phyloP scores from a whole-genome alignment of 2,797 vertebrate species.

The Anabas testudineus region DNA sequence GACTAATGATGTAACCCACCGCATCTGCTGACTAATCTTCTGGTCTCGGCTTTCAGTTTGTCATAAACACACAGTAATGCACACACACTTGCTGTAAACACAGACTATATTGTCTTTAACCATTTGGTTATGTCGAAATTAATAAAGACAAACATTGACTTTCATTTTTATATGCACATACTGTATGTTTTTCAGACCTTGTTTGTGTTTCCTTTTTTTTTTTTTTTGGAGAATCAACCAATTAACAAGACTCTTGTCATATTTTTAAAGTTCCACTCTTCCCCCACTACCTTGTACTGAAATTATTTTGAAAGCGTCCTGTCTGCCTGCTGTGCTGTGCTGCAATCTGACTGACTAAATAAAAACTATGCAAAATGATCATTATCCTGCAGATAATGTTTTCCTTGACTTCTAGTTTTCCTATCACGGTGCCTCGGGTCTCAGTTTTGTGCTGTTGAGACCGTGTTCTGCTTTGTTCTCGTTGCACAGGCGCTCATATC shows the following conservation, averaged over 20 bases:
- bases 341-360: constrained; percentile 39
- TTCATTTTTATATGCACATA: not conserved
- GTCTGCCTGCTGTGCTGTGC: constrained; percentile 14
- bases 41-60: constrained; percentile 61
- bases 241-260: too few species aligned
- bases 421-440: constrained; percentile 41
- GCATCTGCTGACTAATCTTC: constrained; percentile 84
- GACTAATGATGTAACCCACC: constrained; percentile 81
- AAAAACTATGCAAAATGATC: constrained; percentile 30
- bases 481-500: constrained; percentile 49
- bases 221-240: not conserved
- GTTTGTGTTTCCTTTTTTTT: not conserved
- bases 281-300: too few species aligned
- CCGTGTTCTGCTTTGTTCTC: constrained; percentile 54
- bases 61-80: constrained; percentile 53
- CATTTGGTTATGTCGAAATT: constrained; percentile 10
- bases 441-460: constrained; percentile 34
- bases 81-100: not conserved
- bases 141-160: not conserved
- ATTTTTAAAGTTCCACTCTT: constrained; percentile 13
- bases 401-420: constrained; percentile 44
- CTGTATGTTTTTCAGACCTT: not conserved
- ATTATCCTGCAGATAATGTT: constrained; percentile 33
- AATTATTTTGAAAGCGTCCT: constrained; percentile 9
- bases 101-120: constrained; percentile 12